Evolutionary conservation across 2,888 invertebrate species (phyloP).

Genomic region (Volucella bombylans): DNA sequence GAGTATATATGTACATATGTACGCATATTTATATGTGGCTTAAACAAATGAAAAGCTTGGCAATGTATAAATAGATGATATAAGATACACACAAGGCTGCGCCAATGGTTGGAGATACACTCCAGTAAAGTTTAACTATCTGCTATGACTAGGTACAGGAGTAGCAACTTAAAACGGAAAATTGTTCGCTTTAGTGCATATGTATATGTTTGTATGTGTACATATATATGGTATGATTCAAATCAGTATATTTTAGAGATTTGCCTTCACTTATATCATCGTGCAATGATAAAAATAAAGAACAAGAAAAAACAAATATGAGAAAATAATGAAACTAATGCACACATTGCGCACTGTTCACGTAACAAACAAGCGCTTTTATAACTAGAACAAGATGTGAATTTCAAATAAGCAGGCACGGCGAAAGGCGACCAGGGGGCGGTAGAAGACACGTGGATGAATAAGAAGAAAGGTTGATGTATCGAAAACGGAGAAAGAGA

Average conservation of each 20-base stretch:
- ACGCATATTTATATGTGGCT: not conserved
- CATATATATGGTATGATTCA: constrained; percentile 34
- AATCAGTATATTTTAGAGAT: constrained; percentile 64
- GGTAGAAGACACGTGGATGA: constrained; percentile 42
- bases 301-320: constrained; percentile 35
- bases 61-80: not conserved
- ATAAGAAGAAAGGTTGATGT: constrained; percentile 37
- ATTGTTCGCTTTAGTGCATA: constrained; percentile 55
- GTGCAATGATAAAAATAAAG: constrained; percentile 52
- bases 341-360: constrained; percentile 64
- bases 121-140: constrained; percentile 65
- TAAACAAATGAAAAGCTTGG: not conserved
- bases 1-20: not conserved
- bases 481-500: constrained; percentile 41
- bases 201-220: not conserved
- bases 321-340: constrained; percentile 59
- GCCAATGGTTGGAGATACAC: constrained; percentile 5
- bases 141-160: constrained; percentile 40
- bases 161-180: constrained; percentile 62
- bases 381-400: constrained; percentile 74
- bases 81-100: constrained; percentile 29
- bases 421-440: constrained; percentile 32
- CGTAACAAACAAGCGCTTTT: constrained; percentile 64
- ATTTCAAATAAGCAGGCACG: constrained; percentile 68
- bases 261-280: constrained; percentile 59